phyloP scores from a whole-genome alignment of 2,888 invertebrate genomes.

The Brachyptera putata region DNA sequence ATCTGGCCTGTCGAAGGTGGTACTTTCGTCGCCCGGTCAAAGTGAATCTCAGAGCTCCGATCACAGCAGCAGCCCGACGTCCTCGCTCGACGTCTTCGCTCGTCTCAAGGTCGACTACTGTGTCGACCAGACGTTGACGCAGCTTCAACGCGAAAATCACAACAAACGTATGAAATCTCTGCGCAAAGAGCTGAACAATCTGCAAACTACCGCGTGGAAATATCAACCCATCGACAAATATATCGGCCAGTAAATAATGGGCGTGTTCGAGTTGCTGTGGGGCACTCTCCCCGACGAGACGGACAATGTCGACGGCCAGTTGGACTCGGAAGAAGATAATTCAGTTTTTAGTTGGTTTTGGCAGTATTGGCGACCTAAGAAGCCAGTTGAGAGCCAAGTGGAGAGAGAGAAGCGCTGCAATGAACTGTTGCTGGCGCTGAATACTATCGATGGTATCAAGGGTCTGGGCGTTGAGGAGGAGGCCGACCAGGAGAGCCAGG shows the following conservation, averaged over 20 bases:
- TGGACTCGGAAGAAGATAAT: background rate
- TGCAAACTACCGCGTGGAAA: slow-evolving; percentile 79
- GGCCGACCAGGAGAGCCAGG: slow-evolving; percentile 34
- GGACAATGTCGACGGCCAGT: background rate
- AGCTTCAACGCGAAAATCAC: slow-evolving; percentile 61
- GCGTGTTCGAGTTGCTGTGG: background rate
- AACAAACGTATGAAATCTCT: slow-evolving; percentile 65
- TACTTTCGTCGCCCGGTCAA: slow-evolving; percentile 40
- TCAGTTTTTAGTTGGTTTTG: background rate
- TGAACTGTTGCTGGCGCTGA: too few species aligned
- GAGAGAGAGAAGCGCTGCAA: background rate
- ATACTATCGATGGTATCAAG: too few species aligned
- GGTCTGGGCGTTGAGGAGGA: too few species aligned
- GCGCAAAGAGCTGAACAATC: slow-evolving; percentile 68
- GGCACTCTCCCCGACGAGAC: too few species aligned
- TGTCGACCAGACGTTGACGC: slow-evolving; percentile 54
- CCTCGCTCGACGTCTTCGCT: slow-evolving; percentile 46
- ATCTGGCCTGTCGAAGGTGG: slow-evolving; percentile 40
- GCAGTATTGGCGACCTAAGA: too few species aligned
- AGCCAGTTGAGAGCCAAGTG: background rate
- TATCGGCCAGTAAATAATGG: slow-evolving; percentile 48
- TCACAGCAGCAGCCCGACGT: slow-evolving; percentile 36
- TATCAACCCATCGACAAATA: slow-evolving; percentile 67
- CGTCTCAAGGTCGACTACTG: slow-evolving; percentile 53
- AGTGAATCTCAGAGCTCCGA: slow-evolving; percentile 43